These are phyloP conservation scores for Trogon surrucura DNA, from an alignment of 2,113 vertebrate genomes.

Conservation along the genomic window DNA sequence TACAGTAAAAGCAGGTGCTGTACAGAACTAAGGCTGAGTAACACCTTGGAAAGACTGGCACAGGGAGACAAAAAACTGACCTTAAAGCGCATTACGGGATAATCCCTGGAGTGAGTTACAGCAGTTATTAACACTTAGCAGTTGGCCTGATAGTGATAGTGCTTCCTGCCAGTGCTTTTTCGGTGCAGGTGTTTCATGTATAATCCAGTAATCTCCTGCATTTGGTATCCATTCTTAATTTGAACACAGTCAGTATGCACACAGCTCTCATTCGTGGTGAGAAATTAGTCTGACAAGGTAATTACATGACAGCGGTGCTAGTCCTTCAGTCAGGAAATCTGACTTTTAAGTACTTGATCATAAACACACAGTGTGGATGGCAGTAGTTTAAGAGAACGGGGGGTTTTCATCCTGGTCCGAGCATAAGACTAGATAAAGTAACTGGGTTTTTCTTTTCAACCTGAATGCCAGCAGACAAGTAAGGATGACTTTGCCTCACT, in stretches of 20 bases:
- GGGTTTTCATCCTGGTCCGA: background rate
- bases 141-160: background rate
- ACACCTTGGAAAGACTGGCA: background rate
- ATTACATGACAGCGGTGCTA: background rate
- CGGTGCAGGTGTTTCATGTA: background rate
- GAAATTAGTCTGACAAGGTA: background rate
- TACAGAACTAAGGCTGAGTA: background rate
- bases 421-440: background rate
- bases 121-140: background rate
- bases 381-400: background rate
- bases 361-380: background rate
- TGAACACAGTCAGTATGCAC: background rate
- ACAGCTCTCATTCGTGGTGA: background rate
- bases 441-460: background rate
- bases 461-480: background rate
- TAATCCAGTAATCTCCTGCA: background rate
- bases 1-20: background rate
- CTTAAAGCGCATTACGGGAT: background rate
- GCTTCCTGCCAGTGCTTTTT: background rate
- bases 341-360: background rate
- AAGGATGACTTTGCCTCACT: background rate
- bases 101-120: background rate
- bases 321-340: background rate
- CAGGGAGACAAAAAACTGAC: background rate
- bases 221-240: background rate